Percentiles rank a stretch among this genome's conserved stretches.
These are phyloP conservation scores for Heliocidaris erythrogramma DNA, from an alignment of 35 echinoderm and acorn worm species.

Conservation along the genomic window DNA sequence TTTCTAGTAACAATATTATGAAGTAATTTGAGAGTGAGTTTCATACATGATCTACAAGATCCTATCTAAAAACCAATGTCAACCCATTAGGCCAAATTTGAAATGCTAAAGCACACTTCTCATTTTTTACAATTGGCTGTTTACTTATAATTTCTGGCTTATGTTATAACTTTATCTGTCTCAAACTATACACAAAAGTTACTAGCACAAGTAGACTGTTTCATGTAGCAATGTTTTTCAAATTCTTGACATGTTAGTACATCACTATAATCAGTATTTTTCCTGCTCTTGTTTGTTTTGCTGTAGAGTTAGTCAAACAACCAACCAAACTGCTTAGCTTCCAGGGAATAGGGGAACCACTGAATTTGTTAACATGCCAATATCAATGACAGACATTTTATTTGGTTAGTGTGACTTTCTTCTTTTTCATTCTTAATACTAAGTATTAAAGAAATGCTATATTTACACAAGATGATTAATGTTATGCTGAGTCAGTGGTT, in stretches of 20 bases:
- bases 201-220: not conserved
- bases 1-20: too few species aligned
- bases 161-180: too few species aligned
- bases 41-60: too few species aligned
- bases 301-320: too few species aligned
- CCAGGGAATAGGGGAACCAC: not conserved
- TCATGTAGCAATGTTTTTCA: not conserved
- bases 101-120: too few species aligned
- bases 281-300: not conserved
- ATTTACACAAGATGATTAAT: not conserved
- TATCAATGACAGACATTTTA: not conserved
- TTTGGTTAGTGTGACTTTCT: not conserved
- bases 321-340: not conserved
- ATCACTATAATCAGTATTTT: not conserved
- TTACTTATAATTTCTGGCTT: too few species aligned
- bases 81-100: too few species aligned
- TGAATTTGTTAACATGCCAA: not conserved
- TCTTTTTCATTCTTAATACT: not conserved
- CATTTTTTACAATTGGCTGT: too few species aligned
- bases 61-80: too few species aligned
- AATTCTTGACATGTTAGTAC: not conserved
- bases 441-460: not conserved
- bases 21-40: too few species aligned
- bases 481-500: not conserved
- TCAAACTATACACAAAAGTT: too few species aligned